Evolutionary conservation across 1,140 invertebrate genomes (phyloP).

Genomic region (Drosophila eugracilis): DNA sequence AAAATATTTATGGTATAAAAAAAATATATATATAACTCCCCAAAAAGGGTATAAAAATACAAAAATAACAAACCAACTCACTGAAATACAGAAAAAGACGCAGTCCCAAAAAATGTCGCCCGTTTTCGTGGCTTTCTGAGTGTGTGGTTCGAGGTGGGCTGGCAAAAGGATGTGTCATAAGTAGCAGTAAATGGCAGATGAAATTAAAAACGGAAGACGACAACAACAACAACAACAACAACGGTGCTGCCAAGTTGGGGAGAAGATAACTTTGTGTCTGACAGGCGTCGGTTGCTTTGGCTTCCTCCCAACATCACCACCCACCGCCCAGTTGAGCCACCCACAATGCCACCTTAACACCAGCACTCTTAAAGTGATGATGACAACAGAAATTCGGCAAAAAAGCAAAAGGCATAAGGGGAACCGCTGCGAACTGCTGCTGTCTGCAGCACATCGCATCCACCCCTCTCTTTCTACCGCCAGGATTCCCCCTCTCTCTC

Average conservation of each 20-base stretch:
- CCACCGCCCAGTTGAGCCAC: background rate
- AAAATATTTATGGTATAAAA: too few relatives aligned
- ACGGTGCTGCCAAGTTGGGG: conserved; percentile 42
- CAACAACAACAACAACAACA: conserved; percentile 54
- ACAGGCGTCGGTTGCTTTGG: conserved; percentile 58
- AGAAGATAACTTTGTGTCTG: conserved; percentile 78
- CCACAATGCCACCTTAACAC: conserved; percentile 8
- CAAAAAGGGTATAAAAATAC: conserved; percentile 23
- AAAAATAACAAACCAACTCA: conserved; percentile 22
- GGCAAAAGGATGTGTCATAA: conserved; percentile 79
- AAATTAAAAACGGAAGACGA: conserved; percentile 82
- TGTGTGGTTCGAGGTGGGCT: conserved; percentile 9
- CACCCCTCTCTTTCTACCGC: conserved; percentile 16
- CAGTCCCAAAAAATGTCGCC: conserved; percentile 21
- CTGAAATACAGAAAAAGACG: conserved; percentile 13
- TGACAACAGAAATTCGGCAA: conserved; percentile 81
- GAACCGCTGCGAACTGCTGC: conserved; percentile 33
- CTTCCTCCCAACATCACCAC: conserved; percentile 29
- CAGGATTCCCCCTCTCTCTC: conserved; percentile 3
- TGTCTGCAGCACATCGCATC: conserved; percentile 24
- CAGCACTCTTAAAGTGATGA: conserved; percentile 70
- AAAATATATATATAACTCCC: too few relatives aligned
- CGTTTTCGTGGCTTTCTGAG: conserved; percentile 13
- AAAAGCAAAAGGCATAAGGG: conserved; percentile 18
- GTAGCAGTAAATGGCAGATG: conserved; percentile 80